Conservation (phyloP, 2,797 vertebrate species). For the Sparidentex hasta region DNA sequence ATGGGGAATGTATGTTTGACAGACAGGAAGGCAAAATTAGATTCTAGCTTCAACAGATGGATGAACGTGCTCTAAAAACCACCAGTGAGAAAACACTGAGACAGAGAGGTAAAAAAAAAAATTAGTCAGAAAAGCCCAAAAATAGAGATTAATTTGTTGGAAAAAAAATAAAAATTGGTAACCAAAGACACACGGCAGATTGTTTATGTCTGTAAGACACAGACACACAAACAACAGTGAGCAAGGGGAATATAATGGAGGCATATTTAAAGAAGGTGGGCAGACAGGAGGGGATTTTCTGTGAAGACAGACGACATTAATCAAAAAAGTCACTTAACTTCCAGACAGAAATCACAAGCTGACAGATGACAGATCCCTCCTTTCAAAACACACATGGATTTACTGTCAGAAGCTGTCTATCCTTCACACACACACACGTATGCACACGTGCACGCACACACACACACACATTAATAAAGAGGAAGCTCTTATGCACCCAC, state of each 20-base stretch:
- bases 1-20: background rate
- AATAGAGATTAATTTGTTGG: constrained; percentile 30
- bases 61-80: constrained; percentile 7
- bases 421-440: constrained; percentile 24
- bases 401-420: constrained; percentile 36
- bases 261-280: constrained; percentile 22
- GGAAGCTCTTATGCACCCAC: constrained; percentile 29
- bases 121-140: constrained; percentile 9
- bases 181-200: constrained; percentile 21
- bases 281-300: constrained; percentile 32
- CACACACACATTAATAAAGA: constrained; percentile 9
- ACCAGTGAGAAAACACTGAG: background rate
- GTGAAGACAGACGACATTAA: constrained; percentile 53
- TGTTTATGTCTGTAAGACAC: background rate
- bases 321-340: constrained; percentile 61
- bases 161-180: constrained; percentile 46
- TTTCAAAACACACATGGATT: constrained; percentile 55
- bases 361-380: constrained; percentile 62
- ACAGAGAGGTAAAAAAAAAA: background rate
- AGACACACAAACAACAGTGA: constrained; percentile 32
- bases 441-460: too few species aligned
- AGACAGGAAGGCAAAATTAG: constrained; percentile 9
- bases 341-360: constrained; percentile 52
- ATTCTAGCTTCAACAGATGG: constrained; percentile 20
- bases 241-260: background rate